Percentiles rank a stretch among this genome's conserved stretches.
Evolutionary conservation across 2,888 invertebrate genomes (phyloP).

Genomic region (Leptopilina drosophilae): DNA sequence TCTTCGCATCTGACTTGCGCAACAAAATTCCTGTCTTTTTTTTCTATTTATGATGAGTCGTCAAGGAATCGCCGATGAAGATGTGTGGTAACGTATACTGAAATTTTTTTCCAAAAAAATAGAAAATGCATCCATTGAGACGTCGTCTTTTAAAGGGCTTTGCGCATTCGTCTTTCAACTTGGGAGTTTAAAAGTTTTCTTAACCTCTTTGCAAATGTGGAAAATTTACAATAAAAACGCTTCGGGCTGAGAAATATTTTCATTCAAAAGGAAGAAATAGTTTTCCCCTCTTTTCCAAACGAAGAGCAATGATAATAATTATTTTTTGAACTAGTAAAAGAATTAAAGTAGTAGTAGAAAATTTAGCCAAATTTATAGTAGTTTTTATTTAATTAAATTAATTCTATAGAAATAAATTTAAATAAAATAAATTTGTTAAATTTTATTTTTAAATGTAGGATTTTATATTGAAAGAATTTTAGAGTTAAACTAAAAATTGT

Average conservation of each 20-base stretch:
- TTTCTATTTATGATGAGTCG: background rate
- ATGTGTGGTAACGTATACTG: slow-evolving; percentile 11
- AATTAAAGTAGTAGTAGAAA: no score
- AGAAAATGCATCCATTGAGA: slow-evolving; percentile 27
- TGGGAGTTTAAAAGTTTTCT: slow-evolving; percentile 3
- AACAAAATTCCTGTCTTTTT: slow-evolving; percentile 20
- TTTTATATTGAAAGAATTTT: no score
- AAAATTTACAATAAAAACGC: slow-evolving; percentile 22
- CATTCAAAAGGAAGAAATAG: background rate
- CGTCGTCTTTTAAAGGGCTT: background rate
- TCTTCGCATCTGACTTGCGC: slow-evolving; percentile 16
- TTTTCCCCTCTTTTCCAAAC: background rate
- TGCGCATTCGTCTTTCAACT: no score
- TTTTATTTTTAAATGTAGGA: no score
- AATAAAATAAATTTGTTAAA: no score
- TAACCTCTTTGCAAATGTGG: background rate
- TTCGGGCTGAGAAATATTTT: background rate
- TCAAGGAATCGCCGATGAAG: background rate
- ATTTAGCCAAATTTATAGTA: no score
- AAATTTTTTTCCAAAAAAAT: background rate
- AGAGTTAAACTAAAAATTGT: background rate
- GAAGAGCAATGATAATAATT: no score
- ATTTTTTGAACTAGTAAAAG: no score
- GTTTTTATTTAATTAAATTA: no score
- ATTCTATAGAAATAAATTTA: no score